A percentile compares a stretch with the other conserved stretches of the same genome.
These are phyloP conservation scores for Exephanes ischioxanthus DNA, from an alignment of 2,888 invertebrate genomes.

Conservation along the genomic window DNA sequence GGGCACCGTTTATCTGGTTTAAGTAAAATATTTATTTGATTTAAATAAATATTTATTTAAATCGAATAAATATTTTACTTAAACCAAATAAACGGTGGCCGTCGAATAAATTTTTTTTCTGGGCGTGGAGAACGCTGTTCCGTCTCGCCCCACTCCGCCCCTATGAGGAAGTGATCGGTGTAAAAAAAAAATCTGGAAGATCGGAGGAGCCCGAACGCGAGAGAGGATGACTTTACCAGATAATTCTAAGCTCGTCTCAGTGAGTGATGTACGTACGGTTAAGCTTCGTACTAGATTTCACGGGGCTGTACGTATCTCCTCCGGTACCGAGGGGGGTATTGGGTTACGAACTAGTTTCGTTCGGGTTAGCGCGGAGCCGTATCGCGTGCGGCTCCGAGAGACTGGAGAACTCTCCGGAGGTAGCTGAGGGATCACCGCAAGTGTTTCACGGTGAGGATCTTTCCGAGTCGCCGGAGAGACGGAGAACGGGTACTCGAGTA, in stretches of 20 bases:
- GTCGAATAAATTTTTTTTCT: too few relatives aligned
- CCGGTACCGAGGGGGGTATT: slow-evolving; percentile 56
- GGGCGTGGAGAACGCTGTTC: too few relatives aligned
- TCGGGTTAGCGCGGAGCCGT: slow-evolving; percentile 62
- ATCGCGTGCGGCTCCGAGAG: slow-evolving; percentile 56
- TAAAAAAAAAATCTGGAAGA: neutral
- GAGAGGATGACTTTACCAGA: slow-evolving; percentile 38
- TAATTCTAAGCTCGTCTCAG: slow-evolving; percentile 48
- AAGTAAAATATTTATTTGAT: too few relatives aligned
- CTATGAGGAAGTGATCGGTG: neutral
- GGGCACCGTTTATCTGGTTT: too few relatives aligned
- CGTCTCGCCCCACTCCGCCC: neutral
- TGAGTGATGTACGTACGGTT: slow-evolving; percentile 34
- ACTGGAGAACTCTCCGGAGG: slow-evolving; percentile 16
- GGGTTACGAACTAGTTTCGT: slow-evolving; percentile 69
- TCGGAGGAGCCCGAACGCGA: neutral
- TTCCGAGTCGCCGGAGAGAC: slow-evolving; percentile 8
- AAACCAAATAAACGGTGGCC: too few relatives aligned
- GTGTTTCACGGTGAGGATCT: slow-evolving; percentile 47
- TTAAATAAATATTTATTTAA: too few relatives aligned
- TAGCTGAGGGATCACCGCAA: slow-evolving; percentile 41
- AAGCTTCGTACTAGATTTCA: slow-evolving; percentile 68
- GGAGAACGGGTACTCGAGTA: neutral
- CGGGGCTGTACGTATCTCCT: slow-evolving; percentile 57
- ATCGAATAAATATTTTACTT: too few relatives aligned